Evolutionary conservation across 2,113 vertebrate species (phyloP).

Genomic region (Nansenia antarctica): DNA sequence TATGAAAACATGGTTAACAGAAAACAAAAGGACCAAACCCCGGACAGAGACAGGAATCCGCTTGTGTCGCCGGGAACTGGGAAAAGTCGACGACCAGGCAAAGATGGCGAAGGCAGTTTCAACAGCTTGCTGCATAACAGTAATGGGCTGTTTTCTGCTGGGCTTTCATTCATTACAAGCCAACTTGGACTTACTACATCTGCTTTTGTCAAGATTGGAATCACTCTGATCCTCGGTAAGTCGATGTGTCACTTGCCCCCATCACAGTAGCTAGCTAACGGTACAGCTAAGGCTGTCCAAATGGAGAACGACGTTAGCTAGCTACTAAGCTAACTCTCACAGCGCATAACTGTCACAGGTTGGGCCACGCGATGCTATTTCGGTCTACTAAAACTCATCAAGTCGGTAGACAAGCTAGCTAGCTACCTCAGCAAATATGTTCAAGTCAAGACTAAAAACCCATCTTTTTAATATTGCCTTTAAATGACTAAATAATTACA

Average conservation of each 20-base stretch:
- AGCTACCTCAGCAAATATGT: too few relatives aligned
- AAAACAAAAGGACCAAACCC: conserved; percentile 64
- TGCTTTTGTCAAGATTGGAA: conserved; percentile 43
- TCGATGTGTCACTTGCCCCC: conserved; percentile 27
- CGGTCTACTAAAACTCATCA: too few relatives aligned
- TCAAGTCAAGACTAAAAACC: too few relatives aligned
- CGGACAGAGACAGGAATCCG: conserved; percentile 66
- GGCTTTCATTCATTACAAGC: conserved; percentile 53
- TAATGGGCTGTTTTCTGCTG: conserved; percentile 31
- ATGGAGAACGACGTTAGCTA: conserved; percentile 32
- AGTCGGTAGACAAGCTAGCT: conserved; percentile 1
- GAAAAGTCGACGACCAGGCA: conserved; percentile 67
- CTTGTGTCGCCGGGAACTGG: conserved; percentile 37
- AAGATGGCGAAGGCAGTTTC: conserved; percentile 60
- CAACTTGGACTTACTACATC: conserved; percentile 53
- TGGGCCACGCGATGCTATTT: too few relatives aligned
- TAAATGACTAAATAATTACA: too few relatives aligned
- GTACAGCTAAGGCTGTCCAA: conserved; percentile 31
- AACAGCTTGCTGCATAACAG: conserved; percentile 41
- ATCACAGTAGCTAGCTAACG: conserved; percentile 47
- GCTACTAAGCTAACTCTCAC: not conserved
- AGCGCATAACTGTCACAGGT: too few relatives aligned
- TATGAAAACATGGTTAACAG: conserved; percentile 65
- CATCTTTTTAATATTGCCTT: too few relatives aligned
- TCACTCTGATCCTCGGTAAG: conserved; percentile 68